These are phyloP conservation scores for Fundulus diaphanus DNA, from an alignment of 2,797 vertebrate genomes.

Conservation along the genomic window DNA sequence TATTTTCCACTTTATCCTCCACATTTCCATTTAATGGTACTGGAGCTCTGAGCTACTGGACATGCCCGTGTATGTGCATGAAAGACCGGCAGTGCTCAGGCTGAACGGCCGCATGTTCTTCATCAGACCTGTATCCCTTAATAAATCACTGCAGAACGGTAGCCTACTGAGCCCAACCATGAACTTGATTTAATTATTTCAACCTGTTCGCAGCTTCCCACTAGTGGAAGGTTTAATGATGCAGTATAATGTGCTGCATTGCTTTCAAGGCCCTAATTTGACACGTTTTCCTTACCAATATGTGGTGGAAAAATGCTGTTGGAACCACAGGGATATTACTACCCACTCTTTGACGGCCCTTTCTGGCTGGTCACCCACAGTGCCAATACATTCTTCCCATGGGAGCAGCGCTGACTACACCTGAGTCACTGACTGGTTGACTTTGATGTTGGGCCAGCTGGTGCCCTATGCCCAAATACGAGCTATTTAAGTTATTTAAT, in stretches of 20 bases:
- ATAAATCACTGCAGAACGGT: slow-evolving; percentile 11
- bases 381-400: slow-evolving; percentile 40
- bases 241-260: not conserved
- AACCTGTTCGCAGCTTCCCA: slow-evolving; percentile 20
- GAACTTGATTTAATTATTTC: slow-evolving; percentile 28
- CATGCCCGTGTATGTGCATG: too few relatives aligned
- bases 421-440: slow-evolving; percentile 44
- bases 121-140: slow-evolving; percentile 36
- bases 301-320: slow-evolving; percentile 28
- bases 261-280: slow-evolving; percentile 28
- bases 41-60: not conserved
- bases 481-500: not conserved
- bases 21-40: not conserved
- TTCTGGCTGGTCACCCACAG: slow-evolving; percentile 50
- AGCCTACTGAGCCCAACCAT: slow-evolving; percentile 6
- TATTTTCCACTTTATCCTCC: slow-evolving; percentile 7
- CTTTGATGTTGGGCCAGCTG: slow-evolving; percentile 28
- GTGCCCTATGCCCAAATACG: not conserved
- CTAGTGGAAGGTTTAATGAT: slow-evolving; percentile 1
- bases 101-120: slow-evolving; percentile 21
- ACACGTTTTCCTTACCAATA: slow-evolving; percentile 18
- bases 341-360: slow-evolving; percentile 18
- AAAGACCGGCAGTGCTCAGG: not conserved
- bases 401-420: slow-evolving; percentile 44
- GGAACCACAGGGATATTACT: slow-evolving; percentile 20